phyloP scores from a whole-genome alignment of 2,113 vertebrate species.

The Phainopepla nitens region DNA sequence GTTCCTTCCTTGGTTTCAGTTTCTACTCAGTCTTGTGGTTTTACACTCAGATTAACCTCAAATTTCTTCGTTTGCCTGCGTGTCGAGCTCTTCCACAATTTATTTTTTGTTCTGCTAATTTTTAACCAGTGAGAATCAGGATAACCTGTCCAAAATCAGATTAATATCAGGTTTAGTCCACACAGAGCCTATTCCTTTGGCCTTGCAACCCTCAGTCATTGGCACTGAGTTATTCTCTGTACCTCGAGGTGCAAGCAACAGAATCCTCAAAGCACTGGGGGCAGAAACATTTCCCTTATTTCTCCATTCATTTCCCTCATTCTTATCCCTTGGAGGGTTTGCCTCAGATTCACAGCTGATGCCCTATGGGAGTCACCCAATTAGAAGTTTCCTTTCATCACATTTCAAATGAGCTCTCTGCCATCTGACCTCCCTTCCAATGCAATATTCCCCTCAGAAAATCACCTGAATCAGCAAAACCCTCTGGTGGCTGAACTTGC shows the following conservation, averaged over 20 bases:
- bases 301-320: background rate
- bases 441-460: background rate
- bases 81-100: background rate
- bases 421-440: background rate
- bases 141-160: background rate
- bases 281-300: background rate
- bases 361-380: background rate
- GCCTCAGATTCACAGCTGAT: background rate
- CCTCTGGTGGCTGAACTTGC: background rate
- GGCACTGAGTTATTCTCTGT: background rate
- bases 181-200: background rate
- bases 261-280: background rate
- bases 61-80: background rate
- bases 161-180: background rate
- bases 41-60: background rate
- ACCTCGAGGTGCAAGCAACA: background rate
- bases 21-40: background rate
- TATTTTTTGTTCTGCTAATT: background rate
- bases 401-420: background rate
- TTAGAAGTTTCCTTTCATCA: background rate
- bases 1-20: background rate
- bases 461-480: background rate
- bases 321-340: background rate
- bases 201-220: background rate
- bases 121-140: background rate